phyloP scores from a whole-genome alignment of 2,888 invertebrate species.

The Oscheius sp. region DNA sequence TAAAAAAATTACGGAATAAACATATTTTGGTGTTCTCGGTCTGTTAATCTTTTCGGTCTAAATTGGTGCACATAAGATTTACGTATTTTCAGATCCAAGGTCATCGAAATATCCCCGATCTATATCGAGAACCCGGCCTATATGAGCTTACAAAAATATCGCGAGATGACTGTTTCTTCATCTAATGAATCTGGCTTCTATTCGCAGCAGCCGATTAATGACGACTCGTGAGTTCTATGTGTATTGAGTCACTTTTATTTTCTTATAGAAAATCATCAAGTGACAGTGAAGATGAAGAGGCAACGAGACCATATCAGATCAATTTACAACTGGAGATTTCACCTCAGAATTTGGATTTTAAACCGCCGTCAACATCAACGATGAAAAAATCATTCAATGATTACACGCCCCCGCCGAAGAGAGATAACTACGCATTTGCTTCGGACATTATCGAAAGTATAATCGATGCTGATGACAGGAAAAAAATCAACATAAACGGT shows the following conservation, averaged over 20 bases:
- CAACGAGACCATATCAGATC: background rate
- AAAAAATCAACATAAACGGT: background rate
- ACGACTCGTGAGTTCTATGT: slow-evolving; percentile 1
- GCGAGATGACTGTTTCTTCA: slow-evolving; percentile 30
- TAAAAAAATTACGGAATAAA: no score
- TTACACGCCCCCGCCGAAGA: slow-evolving; percentile 22
- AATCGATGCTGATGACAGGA: slow-evolving; percentile 1
- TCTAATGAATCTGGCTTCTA: slow-evolving; percentile 13
- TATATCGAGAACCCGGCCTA: slow-evolving; percentile 41
- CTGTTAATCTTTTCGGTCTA: no score
- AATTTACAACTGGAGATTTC: background rate
- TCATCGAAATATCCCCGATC: background rate
- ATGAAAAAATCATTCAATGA: slow-evolving; percentile 15
- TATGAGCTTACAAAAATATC: slow-evolving; percentile 33
- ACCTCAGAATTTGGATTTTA: background rate
- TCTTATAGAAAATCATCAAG: slow-evolving; percentile 3
- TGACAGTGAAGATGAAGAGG: slow-evolving; percentile 3
- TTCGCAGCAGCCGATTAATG: background rate
- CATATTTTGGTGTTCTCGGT: no score
- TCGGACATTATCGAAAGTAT: background rate
- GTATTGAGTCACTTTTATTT: no score
- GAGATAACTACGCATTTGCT: slow-evolving; percentile 10
- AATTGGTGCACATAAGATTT: no score
- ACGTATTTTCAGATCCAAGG: background rate
- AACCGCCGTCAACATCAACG: background rate